Percentiles rank a stretch among this genome's conserved stretches.
Conservation (phyloP, 2,113 vertebrate species). For the Perca schrenkii region DNA sequence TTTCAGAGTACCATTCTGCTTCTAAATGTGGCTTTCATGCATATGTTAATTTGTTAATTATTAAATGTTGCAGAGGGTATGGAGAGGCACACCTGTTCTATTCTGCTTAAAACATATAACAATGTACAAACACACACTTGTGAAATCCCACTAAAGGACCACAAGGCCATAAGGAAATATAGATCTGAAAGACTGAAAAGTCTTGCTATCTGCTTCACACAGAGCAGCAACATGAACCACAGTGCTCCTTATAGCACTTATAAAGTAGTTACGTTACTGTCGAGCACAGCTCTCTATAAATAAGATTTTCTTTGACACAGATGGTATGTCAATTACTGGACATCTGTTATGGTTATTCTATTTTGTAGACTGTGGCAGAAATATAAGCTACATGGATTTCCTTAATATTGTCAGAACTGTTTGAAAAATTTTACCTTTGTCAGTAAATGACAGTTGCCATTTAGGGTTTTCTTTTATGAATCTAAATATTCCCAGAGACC, state of each 20-base stretch:
- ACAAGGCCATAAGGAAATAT: conserved; percentile 38
- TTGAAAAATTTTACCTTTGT: conserved; percentile 40
- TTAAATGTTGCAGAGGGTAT: conserved; percentile 8
- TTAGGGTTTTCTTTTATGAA: conserved; percentile 35
- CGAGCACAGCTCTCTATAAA: conserved; percentile 14
- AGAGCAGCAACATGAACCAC: not conserved
- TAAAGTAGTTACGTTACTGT: conserved; percentile 27
- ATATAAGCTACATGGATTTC: not conserved
- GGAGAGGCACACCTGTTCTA: conserved; percentile 49
- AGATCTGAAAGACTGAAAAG: conserved; percentile 29
- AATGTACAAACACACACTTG: conserved; percentile 36
- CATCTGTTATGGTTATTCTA: conserved; percentile 31
- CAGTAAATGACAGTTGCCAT: conserved; percentile 47
- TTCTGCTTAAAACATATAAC: conserved; percentile 36
- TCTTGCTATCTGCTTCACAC: conserved; percentile 18
- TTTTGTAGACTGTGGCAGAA: conserved; percentile 7
- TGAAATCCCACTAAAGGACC: conserved; percentile 51
- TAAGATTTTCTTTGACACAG: conserved; percentile 18
- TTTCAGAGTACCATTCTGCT: conserved; percentile 29
- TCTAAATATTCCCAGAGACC: conserved; percentile 46
- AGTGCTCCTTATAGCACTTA: not conserved
- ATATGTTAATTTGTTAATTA: conserved; percentile 50
- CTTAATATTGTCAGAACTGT: conserved; percentile 15
- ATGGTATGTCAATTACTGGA: conserved; percentile 35
- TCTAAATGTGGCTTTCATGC: conserved; percentile 33